phyloP scores from a whole-genome alignment of 2,113 vertebrate genomes.

The Mobula birostris region DNA sequence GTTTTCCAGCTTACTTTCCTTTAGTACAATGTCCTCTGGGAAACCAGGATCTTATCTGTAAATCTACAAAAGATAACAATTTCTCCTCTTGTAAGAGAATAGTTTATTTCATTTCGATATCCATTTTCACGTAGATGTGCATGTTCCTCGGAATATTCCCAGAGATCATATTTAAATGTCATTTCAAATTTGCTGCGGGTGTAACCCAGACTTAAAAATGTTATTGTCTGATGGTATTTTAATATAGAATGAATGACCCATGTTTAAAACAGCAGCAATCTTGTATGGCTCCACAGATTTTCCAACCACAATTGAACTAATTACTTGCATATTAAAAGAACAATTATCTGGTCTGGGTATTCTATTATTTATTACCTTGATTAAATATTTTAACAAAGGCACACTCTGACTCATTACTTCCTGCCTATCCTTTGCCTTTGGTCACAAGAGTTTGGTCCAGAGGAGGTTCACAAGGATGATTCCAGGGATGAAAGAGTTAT shows the following conservation, averaged over 20 bases:
- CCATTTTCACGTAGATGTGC: neutral
- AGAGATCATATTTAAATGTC: constrained; percentile 18
- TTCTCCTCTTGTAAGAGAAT: neutral
- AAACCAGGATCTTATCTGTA: neutral
- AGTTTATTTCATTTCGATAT: neutral
- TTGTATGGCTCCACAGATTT: neutral
- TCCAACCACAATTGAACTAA: neutral
- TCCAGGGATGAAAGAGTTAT: no score
- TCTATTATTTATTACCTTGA: constrained; percentile 22
- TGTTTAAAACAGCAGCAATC: neutral
- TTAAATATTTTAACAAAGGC: constrained; percentile 15
- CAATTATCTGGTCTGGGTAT: constrained; percentile 22
- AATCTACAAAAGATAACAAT: neutral
- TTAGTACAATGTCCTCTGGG: neutral
- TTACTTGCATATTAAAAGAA: constrained; percentile 14
- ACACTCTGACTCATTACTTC: constrained; percentile 24
- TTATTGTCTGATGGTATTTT: neutral
- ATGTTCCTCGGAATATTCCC: neutral
- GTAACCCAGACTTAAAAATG: neutral
- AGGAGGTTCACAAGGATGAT: no score
- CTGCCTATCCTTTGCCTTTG: constrained; percentile 14
- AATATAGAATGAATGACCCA: neutral
- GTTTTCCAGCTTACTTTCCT: neutral
- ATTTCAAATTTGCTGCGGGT: neutral
- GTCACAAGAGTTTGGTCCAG: neutral